phyloP scores from a whole-genome alignment of 2,113 vertebrate species.

The Zosterops borbonicus region DNA sequence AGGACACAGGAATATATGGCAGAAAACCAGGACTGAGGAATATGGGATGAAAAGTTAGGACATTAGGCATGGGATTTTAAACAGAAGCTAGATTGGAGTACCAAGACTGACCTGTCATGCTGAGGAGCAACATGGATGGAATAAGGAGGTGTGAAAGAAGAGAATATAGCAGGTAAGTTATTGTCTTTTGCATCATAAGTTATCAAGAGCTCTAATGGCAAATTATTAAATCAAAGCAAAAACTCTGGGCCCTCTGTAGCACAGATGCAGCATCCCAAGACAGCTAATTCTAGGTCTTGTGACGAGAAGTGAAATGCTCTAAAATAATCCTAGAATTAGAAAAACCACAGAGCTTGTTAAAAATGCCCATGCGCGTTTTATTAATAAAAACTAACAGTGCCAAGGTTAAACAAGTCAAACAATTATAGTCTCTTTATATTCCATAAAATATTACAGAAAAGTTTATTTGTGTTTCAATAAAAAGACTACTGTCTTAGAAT shows the following conservation, averaged over 20 bases:
- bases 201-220: not conserved
- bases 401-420: constrained; percentile 84
- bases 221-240: not conserved
- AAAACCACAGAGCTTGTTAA: constrained; percentile 77
- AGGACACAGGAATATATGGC: not conserved
- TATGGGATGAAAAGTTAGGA: not conserved
- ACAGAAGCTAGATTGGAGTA: not conserved
- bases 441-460: constrained; percentile 88
- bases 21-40: not conserved
- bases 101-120: not conserved
- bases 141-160: not conserved
- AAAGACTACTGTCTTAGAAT: constrained; percentile 80
- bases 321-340: constrained; percentile 67
- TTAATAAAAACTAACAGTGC: constrained; percentile 88
- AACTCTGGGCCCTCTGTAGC: not conserved
- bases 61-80: not conserved
- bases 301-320: not conserved
- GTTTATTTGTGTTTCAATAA: constrained; percentile 84
- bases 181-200: accelerated
- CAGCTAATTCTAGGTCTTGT: not conserved
- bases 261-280: not conserved
- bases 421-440: constrained; percentile 84
- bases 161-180: not conserved
- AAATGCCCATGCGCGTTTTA: constrained; percentile 85
- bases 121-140: not conserved